Conservation (phyloP, 1,140 invertebrate genomes). For the Sycophaga agraensis region DNA sequence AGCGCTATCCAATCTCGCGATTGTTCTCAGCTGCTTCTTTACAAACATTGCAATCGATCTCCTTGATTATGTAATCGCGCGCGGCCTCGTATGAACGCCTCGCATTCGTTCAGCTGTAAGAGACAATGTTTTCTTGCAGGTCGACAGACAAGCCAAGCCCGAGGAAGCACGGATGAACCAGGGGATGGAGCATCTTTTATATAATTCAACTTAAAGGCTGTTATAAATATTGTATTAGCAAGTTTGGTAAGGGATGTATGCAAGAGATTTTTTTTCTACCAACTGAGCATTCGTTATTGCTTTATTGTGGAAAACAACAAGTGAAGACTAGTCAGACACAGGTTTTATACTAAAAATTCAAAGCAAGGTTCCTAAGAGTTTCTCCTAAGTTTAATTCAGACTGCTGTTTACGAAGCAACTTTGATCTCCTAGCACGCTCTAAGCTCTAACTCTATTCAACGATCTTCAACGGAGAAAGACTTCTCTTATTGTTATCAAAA, state of each 20-base stretch:
- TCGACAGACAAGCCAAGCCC: too few relatives aligned
- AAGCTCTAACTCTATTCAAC: background rate
- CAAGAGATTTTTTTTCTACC: background rate
- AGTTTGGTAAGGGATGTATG: too few relatives aligned
- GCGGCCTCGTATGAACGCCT: too few relatives aligned
- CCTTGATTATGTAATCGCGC: too few relatives aligned
- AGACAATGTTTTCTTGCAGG: too few relatives aligned
- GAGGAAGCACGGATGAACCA: too few relatives aligned
- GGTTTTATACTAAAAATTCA: conserved; percentile 12
- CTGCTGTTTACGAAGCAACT: background rate
- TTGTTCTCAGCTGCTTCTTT: too few relatives aligned
- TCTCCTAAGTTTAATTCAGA: conserved; percentile 2
- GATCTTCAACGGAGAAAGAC: background rate
- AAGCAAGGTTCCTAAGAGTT: conserved; percentile 21
- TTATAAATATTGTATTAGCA: conserved; percentile 7
- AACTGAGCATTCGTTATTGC: background rate
- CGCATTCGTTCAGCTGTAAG: too few relatives aligned
- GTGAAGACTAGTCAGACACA: conserved; percentile 18
- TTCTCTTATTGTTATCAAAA: background rate
- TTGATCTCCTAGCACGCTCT: conserved; percentile 8
- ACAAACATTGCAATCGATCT: too few relatives aligned
- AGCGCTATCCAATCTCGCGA: too few relatives aligned
- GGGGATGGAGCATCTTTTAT: background rate
- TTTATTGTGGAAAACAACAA: background rate
- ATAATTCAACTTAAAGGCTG: conserved; percentile 23